Base-by-base conservation (phyloP, 2,888 invertebrate species). In the Netelia fuscicornis region DNA sequence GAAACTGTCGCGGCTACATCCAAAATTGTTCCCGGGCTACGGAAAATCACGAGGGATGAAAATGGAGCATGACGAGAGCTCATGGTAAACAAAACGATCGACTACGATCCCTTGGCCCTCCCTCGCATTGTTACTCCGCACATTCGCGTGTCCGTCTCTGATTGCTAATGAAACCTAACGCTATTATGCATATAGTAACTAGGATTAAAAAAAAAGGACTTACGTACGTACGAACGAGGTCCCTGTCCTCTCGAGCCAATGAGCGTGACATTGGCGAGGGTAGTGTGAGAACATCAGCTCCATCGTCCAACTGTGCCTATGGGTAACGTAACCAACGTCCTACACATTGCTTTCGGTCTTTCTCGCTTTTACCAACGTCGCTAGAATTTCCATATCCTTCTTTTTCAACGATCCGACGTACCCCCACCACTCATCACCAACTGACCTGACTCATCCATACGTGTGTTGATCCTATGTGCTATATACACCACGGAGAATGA, bases 101-200 rank as follows among this genome's bases (percentile, higher is more conserved):
- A 83, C 83, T 64, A 68, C 48, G 58, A 30, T 42, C 17, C 68
- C 56, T 44, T 30, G 56, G 71, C 25, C 64, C 56, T 64, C 56
- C 48, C 23, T 77, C 13, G 20, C 44, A 58, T 56, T 17, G 52
- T 54, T 68, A 81, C 44, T 17, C 20, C 11, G 3, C 10, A 64
- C 72, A 56, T 88, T 85, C 83, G 81, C 86, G 5, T 89, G 88
- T 86, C 92, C 92, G 91, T 93, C 92, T 93, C 93, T 93, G 93
- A 93, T 93, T 93, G 93, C 93, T 93, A 93, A 93, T 93, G 93
- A 93, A 93, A 92, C 92, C 93, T 93, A 93, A 93, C 90, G 89
- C 91, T 92, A 91, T 93, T 93, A 93, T 92, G 91, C 91, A 92
- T 93, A 91, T 92, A 91, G 92, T 92, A 92, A 92, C 91, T 86